Evolutionary conservation across 2,113 vertebrate species (phyloP).

Genomic region (Mesembrinibis cayennensis): DNA sequence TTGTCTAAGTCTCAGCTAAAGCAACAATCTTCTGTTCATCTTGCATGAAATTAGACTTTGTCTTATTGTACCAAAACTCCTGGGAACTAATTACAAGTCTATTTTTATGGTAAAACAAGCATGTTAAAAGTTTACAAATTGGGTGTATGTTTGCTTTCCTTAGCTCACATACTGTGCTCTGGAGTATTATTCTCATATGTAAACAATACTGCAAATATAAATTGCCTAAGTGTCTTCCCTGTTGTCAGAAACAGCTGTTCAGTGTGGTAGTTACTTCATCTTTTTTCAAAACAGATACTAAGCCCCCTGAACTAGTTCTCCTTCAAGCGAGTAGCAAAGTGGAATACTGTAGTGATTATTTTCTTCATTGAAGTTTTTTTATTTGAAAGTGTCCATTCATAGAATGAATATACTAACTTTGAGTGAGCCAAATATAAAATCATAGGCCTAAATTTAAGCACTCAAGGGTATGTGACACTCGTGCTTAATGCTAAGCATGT

Average conservation of each 20-base stretch:
- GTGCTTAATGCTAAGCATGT: neutral
- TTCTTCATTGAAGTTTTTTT: neutral
- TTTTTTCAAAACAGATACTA: neutral
- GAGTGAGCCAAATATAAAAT: neutral
- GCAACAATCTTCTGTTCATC: neutral
- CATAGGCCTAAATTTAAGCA: neutral
- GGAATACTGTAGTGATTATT: neutral
- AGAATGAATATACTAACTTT: neutral
- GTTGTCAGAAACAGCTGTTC: neutral
- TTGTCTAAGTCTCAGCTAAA: neutral
- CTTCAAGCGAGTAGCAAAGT: neutral
- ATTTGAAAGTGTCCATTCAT: neutral
- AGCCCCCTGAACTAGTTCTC: neutral
- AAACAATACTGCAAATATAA: conserved; percentile 34
- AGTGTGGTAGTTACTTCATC: neutral
- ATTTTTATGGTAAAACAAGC: conserved; percentile 36
- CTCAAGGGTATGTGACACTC: neutral
- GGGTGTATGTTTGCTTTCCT: conserved; percentile 21
- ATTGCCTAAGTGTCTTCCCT: neutral
- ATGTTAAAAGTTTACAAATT: conserved; percentile 55
- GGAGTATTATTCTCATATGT: neutral
- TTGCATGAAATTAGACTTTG: conserved; percentile 16
- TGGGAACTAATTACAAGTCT: conserved; percentile 33
- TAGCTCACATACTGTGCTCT: conserved; percentile 3
- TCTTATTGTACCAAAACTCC: conserved; percentile 9